Percentiles rank a stretch among this genome's conserved stretches.
These are phyloP conservation scores for Macrobrachium rosenbergii DNA, from an alignment of 1,140 invertebrate species.

Conservation along the genomic window DNA sequence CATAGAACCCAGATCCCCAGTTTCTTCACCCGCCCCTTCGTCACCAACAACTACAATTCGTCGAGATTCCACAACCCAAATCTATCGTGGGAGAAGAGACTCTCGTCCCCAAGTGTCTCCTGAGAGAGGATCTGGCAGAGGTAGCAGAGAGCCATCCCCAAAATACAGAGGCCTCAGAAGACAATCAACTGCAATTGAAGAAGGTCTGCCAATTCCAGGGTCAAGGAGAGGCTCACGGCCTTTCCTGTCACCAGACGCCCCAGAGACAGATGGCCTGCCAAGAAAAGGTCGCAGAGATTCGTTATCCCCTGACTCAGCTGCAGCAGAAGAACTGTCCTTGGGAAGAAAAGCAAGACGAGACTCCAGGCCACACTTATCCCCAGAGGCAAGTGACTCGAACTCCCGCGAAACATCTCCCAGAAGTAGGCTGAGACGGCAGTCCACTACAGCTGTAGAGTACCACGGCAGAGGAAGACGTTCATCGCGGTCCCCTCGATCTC, in stretches of 20 bases:
- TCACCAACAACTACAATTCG: constrained; percentile 74
- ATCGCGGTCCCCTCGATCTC: constrained; percentile 74
- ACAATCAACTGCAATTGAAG: constrained; percentile 90
- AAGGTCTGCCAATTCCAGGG: constrained; percentile 71
- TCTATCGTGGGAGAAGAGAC: constrained; percentile 76
- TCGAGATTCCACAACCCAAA: constrained; percentile 88
- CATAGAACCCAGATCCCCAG: constrained; percentile 59
- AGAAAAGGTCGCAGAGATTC: constrained; percentile 79
- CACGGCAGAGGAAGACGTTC: constrained; percentile 69
- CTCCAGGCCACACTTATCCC: constrained; percentile 83
- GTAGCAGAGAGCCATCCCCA: constrained; percentile 75
- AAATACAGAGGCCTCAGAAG: constrained; percentile 81
- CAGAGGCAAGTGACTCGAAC: constrained; percentile 78
- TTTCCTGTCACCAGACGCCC: constrained; percentile 81
- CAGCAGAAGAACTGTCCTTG: constrained; percentile 70
- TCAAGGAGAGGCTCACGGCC: constrained; percentile 82
- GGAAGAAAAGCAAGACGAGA: constrained; percentile 76
- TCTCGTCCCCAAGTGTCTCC: constrained; percentile 81
- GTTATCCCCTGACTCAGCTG: constrained; percentile 87
- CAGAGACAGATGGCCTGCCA: constrained; percentile 52
- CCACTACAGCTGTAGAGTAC: constrained; percentile 66
- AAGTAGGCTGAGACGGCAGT: constrained; percentile 65
- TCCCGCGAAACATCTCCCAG: constrained; percentile 62
- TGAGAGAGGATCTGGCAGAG: constrained; percentile 70
- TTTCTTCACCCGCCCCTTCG: constrained; percentile 65